These are phyloP conservation scores for Amiota mariae DNA, from an alignment of 2,888 invertebrate genomes.

Conservation along the genomic window DNA sequence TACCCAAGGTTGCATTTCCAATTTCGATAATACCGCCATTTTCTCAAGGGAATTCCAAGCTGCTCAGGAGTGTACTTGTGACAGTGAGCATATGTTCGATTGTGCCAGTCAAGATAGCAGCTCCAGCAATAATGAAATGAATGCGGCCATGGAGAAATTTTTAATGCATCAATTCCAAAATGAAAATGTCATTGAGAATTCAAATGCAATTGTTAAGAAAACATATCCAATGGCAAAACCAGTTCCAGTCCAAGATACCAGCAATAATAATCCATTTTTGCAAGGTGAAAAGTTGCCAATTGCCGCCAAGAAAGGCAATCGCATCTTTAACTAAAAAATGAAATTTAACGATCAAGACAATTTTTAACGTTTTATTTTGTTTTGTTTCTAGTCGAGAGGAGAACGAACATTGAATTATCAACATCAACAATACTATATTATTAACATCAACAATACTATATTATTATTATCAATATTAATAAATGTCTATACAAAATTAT, in stretches of 20 bases:
- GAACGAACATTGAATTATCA: not conserved
- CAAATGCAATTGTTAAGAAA: constrained; percentile 80
- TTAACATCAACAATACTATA: not conserved
- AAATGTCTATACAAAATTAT: constrained; percentile 15
- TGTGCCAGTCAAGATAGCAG: constrained; percentile 79
- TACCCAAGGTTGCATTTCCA: constrained; percentile 88
- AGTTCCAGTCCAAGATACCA: constrained; percentile 73
- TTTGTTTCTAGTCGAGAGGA: constrained; percentile 11
- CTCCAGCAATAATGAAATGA: constrained; percentile 67
- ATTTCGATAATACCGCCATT: constrained; percentile 95
- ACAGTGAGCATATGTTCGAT: constrained; percentile 97
- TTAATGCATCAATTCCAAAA: constrained; percentile 75
- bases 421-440: not conserved
- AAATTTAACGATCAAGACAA: not conserved
- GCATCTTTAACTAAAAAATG: constrained; percentile 15
- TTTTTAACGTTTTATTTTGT: not conserved
- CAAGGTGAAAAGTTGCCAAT: constrained; percentile 90
- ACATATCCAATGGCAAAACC: constrained; percentile 71
- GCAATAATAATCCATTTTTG: constrained; percentile 90
- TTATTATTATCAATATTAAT: not conserved
- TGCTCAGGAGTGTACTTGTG: constrained; percentile 96
- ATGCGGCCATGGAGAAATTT: constrained; percentile 80
- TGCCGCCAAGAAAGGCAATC: constrained; percentile 92
- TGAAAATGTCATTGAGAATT: constrained; percentile 75
- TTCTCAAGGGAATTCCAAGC: constrained; percentile 95